phyloP scores from a whole-genome alignment of 1,140 invertebrate species.

The Teleogryllus occipitalis region DNA sequence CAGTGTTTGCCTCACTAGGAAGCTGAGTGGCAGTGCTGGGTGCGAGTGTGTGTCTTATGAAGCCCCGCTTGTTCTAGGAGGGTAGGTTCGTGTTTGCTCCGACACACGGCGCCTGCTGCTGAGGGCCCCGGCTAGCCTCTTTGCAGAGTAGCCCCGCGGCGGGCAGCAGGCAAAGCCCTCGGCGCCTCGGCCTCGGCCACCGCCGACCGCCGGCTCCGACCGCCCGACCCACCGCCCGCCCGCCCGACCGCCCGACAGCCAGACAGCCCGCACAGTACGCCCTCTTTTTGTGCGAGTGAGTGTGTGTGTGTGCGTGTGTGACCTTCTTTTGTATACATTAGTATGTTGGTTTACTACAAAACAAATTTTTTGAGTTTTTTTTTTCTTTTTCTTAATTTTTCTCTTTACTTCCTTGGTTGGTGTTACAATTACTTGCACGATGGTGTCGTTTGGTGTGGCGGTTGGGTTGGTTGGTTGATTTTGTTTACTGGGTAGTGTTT shows the following conservation, averaged over 20 bases:
- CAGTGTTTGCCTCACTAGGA: too few species aligned
- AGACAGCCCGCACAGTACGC: not conserved
- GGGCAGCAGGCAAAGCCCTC: not conserved
- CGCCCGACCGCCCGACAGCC: too few species aligned
- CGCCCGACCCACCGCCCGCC: too few species aligned
- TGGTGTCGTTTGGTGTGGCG: conserved; percentile 2
- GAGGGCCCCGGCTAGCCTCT: not conserved
- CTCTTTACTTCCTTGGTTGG: not conserved
- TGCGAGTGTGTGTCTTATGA: not conserved
- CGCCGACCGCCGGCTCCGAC: too few species aligned
- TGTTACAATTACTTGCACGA: not conserved
- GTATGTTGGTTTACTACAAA: not conserved
- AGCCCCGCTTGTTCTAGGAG: not conserved
- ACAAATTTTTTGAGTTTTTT: not conserved
- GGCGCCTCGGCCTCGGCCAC: too few species aligned
- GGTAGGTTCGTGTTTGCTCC: not conserved
- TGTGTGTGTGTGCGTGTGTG: not conserved
- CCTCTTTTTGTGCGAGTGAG: not conserved
- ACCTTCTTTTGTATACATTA: not conserved
- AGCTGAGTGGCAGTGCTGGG: too few species aligned
- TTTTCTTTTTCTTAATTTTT: not conserved
- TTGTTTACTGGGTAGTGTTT: not conserved
- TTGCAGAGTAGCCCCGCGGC: not conserved
- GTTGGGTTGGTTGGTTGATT: conserved; percentile 3
- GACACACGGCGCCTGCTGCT: not conserved